Percentiles rank a stretch among this genome's conserved stretches.
These are phyloP conservation scores for Takifugu bimaculatus DNA, from an alignment of 2,113 vertebrate species.

Conservation along the genomic window DNA sequence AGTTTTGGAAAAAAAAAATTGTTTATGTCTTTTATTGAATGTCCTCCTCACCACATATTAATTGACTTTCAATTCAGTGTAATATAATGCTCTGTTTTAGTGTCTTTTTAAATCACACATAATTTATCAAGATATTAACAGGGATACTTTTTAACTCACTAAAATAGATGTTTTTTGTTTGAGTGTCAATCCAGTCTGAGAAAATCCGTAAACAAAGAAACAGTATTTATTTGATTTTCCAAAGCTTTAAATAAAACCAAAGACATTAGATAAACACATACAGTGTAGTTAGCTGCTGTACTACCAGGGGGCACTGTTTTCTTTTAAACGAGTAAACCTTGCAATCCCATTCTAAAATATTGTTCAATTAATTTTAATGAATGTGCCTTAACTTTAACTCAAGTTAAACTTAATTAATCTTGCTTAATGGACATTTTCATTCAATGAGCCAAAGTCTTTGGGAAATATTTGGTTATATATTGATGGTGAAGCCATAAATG, in stretches of 20 bases:
- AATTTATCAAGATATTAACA: constrained; percentile 13
- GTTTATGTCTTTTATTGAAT: constrained; percentile 2
- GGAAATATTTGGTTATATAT: constrained; percentile 4
- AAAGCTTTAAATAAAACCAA: constrained; percentile 53
- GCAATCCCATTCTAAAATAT: no score
- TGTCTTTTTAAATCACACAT: not conserved
- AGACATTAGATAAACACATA: constrained; percentile 34
- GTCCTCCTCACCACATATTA: not conserved
- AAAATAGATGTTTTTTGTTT: constrained; percentile 7
- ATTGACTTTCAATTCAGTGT: not conserved
- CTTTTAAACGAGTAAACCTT: not conserved
- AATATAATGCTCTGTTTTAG: not conserved
- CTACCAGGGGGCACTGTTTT: constrained; percentile 46
- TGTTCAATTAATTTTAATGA: no score
- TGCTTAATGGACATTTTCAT: not conserved
- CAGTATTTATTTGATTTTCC: not conserved
- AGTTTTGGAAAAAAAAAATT: not conserved
- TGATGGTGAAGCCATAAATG: constrained; percentile 15
- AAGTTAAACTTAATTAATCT: not conserved
- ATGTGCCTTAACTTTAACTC: no score
- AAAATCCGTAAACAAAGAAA: not conserved
- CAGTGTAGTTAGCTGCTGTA: constrained; percentile 16
- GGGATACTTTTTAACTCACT: constrained; percentile 2
- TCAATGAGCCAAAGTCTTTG: not conserved
- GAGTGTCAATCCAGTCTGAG: constrained; percentile 12